Evolutionary conservation across 64 coral and sea anemone genomes (phyloP), one percentile per base, ranked within the genome.

Genomic region (Actinia tenebrosa): DNA sequence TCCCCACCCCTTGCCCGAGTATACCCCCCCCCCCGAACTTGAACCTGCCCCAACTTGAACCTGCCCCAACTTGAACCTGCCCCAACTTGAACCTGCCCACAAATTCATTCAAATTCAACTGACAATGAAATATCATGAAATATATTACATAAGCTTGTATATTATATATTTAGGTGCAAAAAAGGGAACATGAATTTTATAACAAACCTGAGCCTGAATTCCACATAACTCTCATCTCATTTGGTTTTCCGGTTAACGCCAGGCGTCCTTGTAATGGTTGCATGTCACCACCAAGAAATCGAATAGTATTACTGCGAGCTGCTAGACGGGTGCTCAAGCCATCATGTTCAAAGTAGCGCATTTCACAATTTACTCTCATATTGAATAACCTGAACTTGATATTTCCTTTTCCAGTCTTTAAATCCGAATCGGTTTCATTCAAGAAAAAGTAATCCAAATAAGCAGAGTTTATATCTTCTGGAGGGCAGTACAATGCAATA

Each of bases 221-320:
- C 91, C 91, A 92, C 91, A 92, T 92, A 11, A 88, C 86, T 82
- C 93, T 85, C 93, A 95, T 91, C 83, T 95, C 80, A 60, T 85
- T 88, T 53, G 93, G 93, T 23, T 95, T 86, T 60, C 89, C 89
- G 56, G 93, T 95, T 18, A 95, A 60, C 14, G 93, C 89, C 16
- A 95, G 56, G 85, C 85, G 93, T 16, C 85, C 79, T 87, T 94
- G 92, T 27, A 94, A 87, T 37, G 92, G 92, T 0, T 64, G 53
- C 19, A 87, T 78, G 30, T 89, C 85, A 0, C 89, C 86, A 53
- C 89, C 89, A 79, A 84, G 56, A 89, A 95, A 95, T 59, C 56
- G 79, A 46, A 95, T 45, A 7, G 84, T 60, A 44, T 95, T 95
- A 55, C 93, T 95, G 45, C 17, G 30, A 37, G 60, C 79, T 17